Percentiles rank a stretch among this genome's conserved stretches.
phyloP scores from a whole-genome alignment of 2,797 vertebrate genomes.

The Dryobates pubescens region DNA sequence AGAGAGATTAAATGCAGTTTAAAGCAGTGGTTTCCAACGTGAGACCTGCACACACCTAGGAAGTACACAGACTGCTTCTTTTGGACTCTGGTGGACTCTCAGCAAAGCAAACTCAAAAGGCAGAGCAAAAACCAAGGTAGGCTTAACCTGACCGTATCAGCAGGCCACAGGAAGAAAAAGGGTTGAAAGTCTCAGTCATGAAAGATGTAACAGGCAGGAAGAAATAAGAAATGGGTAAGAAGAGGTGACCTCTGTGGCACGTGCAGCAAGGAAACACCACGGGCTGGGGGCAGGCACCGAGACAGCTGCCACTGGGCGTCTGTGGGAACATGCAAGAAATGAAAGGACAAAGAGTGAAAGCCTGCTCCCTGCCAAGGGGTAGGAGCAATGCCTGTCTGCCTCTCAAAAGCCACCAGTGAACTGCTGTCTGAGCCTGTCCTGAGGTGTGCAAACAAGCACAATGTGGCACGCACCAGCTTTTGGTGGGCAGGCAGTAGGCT shows the following conservation, averaged over 20 bases:
- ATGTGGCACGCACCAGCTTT: accelerated
- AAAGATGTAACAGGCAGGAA: not conserved
- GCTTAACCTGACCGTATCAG: not conserved
- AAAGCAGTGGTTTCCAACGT: not conserved
- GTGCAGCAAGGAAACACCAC: not conserved
- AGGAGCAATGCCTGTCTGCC: not conserved
- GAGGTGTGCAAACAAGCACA: not conserved
- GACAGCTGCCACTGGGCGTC: not conserved
- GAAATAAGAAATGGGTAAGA: not conserved
- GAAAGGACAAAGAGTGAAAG: not conserved
- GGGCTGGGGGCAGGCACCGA: not conserved
- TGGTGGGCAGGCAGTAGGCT: not conserved
- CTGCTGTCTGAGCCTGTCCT: accelerated
- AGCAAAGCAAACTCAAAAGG: not conserved
- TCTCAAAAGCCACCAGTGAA: not conserved
- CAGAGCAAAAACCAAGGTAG: not conserved
- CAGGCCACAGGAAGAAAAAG: not conserved
- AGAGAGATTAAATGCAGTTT: not conserved
- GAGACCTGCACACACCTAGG: not conserved
- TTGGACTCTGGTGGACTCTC: not conserved
- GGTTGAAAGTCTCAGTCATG: not conserved
- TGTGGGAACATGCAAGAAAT: not conserved
- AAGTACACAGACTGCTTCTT: not conserved
- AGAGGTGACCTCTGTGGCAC: not conserved
- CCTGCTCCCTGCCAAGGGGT: not conserved